Conservation (phyloP, 2,888 invertebrate species). For the Leptinotarsa juncta region DNA sequence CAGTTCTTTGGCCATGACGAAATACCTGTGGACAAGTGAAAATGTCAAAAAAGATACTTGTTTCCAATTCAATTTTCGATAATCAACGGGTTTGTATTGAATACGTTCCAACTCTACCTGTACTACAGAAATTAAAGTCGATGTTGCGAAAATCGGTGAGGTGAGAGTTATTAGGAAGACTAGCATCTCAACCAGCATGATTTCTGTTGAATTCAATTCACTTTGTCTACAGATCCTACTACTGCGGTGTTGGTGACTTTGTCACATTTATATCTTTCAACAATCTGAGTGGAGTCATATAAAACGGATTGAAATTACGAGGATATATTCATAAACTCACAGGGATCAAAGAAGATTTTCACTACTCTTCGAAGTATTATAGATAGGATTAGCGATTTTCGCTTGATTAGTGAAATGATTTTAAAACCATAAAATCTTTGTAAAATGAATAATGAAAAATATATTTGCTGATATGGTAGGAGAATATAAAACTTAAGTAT, state of each 20-base stretch:
- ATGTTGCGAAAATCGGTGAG: neutral
- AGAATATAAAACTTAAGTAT: too few species aligned
- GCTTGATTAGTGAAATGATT: too few species aligned
- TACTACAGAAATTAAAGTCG: neutral
- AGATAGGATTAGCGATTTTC: too few species aligned
- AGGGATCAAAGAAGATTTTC: too few species aligned
- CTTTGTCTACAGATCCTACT: neutral
- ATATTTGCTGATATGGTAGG: too few species aligned
- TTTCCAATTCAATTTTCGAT: too few species aligned
- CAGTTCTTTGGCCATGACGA: constrained; percentile 43
- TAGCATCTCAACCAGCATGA: constrained; percentile 8
- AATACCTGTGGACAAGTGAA: constrained; percentile 27
- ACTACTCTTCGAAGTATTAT: neutral
- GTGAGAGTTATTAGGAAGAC: neutral
- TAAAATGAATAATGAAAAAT: too few species aligned
- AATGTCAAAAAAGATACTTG: neutral
- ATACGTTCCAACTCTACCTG: neutral
- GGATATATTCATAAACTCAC: too few species aligned
- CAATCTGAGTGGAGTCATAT: too few species aligned
- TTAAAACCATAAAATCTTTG: too few species aligned
- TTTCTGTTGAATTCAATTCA: neutral
- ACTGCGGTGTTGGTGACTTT: neutral
- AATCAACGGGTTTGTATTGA: too few species aligned
- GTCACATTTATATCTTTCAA: neutral
- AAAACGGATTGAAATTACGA: too few species aligned